These are phyloP conservation scores for Xanthorhoe designata DNA, from an alignment of 2,888 invertebrate genomes.

Conservation along the genomic window DNA sequence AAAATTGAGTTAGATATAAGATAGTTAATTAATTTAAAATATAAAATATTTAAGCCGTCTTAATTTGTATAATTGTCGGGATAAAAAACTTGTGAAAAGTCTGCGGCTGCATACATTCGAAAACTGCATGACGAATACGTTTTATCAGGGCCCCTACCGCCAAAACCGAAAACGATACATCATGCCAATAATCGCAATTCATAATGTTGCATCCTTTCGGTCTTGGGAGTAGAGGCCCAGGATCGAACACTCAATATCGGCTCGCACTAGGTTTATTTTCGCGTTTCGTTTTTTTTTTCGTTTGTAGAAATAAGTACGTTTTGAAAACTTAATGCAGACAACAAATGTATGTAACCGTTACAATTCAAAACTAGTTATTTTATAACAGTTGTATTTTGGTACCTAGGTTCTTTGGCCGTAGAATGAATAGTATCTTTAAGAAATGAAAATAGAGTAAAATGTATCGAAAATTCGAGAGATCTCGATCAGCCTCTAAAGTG, in stretches of 20 bases:
- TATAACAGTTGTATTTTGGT: neutral
- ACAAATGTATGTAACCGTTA: neutral
- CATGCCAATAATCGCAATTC: too few species aligned
- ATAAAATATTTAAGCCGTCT: neutral
- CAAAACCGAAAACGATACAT: too few species aligned
- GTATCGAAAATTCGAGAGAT: slow-evolving; percentile 34
- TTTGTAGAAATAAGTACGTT: neutral
- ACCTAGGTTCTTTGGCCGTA: neutral
- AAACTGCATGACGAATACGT: neutral
- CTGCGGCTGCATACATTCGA: neutral
- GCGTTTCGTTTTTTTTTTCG: too few species aligned
- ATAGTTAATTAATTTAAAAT: neutral
- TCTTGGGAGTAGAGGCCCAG: too few species aligned
- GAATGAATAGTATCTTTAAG: neutral
- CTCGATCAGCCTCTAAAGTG: slow-evolving; percentile 21
- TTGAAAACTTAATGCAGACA: neutral
- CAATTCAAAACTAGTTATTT: neutral
- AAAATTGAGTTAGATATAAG: neutral
- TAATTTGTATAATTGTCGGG: neutral
- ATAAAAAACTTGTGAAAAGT: neutral
- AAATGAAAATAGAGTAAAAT: slow-evolving; percentile 13
- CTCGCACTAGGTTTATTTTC: too few species aligned
- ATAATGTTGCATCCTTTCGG: too few species aligned
- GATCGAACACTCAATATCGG: too few species aligned
- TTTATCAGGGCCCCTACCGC: too few species aligned